Percentiles rank a stretch among this genome's conserved stretches.
phyloP scores from a whole-genome alignment of 2,888 invertebrate genomes.

The Protodeltote pygarga region DNA sequence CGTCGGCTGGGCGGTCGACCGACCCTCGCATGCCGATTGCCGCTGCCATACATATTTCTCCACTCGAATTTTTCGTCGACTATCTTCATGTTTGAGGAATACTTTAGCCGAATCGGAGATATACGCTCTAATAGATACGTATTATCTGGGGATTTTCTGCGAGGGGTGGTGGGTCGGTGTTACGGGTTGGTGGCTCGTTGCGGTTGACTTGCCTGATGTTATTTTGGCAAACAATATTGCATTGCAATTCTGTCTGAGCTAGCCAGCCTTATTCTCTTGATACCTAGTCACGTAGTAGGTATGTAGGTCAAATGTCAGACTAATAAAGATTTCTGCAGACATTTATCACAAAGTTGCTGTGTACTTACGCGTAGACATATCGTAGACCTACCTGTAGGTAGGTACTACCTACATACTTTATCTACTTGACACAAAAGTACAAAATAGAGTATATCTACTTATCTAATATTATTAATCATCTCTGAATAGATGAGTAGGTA shows the following conservation, averaged over 20 bases:
- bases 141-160: conserved; percentile 80
- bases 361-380: conserved; percentile 3
- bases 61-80: conserved; percentile 86
- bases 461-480: too few species aligned
- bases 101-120: conserved; percentile 84
- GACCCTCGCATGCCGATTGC: conserved; percentile 77
- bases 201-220: conserved; percentile 66
- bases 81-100: conserved; percentile 86
- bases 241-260: conserved; percentile 55
- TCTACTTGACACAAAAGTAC: conserved; percentile 16
- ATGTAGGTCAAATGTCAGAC: conserved; percentile 43
- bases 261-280: conserved; percentile 36
- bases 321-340: conserved; percentile 35
- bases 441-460: conserved; percentile 4
- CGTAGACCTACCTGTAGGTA: background rate
- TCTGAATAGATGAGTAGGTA: too few species aligned
- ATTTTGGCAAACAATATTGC: conserved; percentile 68
- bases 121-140: conserved; percentile 85
- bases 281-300: conserved; percentile 35
- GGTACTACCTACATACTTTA: background rate
- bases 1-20: conserved; percentile 62
- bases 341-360: conserved; percentile 26
- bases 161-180: conserved; percentile 68
- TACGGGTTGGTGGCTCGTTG: conserved; percentile 60
- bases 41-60: conserved; percentile 84